phyloP scores from a whole-genome alignment of 2,797 vertebrate species.

The Sebastes taczanowskii region DNA sequence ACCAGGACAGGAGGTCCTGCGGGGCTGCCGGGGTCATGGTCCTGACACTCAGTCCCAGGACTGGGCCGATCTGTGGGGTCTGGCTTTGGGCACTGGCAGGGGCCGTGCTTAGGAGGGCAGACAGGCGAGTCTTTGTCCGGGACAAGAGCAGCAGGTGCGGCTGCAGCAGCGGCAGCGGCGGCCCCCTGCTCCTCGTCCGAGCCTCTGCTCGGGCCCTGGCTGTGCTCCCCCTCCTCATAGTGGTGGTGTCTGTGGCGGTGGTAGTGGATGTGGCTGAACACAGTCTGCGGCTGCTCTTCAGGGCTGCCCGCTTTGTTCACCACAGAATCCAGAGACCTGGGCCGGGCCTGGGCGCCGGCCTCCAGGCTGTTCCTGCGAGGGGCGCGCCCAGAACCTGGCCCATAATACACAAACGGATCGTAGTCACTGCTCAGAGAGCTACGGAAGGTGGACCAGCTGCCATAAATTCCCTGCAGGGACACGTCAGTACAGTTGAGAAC shows the following conservation, averaged over 20 bases:
- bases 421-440: conserved; percentile 98
- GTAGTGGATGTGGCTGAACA: conserved; percentile 93
- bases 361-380: conserved; percentile 67
- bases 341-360: conserved; percentile 78
- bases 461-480: conserved; percentile 94
- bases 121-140: conserved; percentile 76
- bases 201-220: conserved; percentile 74
- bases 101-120: conserved; percentile 67
- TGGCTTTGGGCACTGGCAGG: conserved; percentile 79
- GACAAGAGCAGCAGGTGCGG: conserved; percentile 30
- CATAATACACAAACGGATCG: conserved; percentile 91
- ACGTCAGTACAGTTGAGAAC: conserved; percentile 95
- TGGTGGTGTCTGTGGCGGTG: conserved; percentile 95
- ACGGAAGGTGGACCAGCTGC: conserved; percentile 96
- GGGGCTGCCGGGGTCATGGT: conserved; percentile 55
- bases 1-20: conserved; percentile 62
- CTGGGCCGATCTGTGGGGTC: conserved; percentile 70
- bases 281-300: conserved; percentile 83
- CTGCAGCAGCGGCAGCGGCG: conserved; percentile 18
- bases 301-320: conserved; percentile 77
- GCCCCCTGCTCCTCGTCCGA: conserved; percentile 81
- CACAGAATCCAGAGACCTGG: conserved; percentile 89
- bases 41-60: conserved; percentile 69
- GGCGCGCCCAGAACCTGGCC: conserved; percentile 72
- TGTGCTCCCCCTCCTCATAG: conserved; percentile 82